These are phyloP conservation scores for Lathronympha strigana DNA, from an alignment of 2,888 invertebrate genomes.

Conservation along the genomic window DNA sequence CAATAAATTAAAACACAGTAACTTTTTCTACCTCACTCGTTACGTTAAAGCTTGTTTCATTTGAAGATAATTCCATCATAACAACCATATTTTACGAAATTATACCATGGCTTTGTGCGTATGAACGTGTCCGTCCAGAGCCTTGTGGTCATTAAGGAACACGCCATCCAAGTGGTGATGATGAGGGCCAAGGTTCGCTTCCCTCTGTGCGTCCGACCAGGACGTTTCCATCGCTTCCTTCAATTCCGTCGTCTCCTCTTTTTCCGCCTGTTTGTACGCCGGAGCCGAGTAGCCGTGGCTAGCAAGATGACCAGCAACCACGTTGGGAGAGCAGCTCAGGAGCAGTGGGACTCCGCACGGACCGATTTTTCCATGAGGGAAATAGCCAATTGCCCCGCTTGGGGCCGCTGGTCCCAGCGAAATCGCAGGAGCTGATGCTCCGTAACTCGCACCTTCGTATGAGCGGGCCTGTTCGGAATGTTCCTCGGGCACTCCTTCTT, in stretches of 20 bases:
- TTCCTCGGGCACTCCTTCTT: conserved; percentile 42
- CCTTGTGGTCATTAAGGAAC: not conserved
- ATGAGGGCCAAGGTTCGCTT: conserved; percentile 25
- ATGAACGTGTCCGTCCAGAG: conserved; percentile 10
- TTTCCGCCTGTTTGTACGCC: conserved; percentile 44
- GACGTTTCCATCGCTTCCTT: conserved; percentile 38
- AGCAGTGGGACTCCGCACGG: conserved; percentile 53
- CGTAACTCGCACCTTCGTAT: conserved; percentile 31
- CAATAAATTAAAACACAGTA: conserved; percentile 9
- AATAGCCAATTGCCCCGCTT: conserved; percentile 48
- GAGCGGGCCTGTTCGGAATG: conserved; percentile 39
- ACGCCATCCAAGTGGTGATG: conserved; percentile 29
- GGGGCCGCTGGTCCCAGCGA: conserved; percentile 10
- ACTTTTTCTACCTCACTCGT: not conserved
- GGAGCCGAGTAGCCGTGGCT: conserved; percentile 38
- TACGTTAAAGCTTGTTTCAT: conserved; percentile 21
- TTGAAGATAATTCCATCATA: not conserved
- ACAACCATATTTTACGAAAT: not conserved
- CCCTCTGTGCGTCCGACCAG: conserved; percentile 32
- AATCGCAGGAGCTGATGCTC: conserved; percentile 2
- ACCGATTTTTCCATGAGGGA: conserved; percentile 49
- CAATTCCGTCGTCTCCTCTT: conserved; percentile 37
- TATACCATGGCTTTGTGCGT: not conserved
- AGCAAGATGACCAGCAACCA: conserved; percentile 50
- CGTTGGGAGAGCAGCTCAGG: conserved; percentile 54